phyloP scores from a whole-genome alignment of 2,888 invertebrate genomes.

The Catocala nupta region DNA sequence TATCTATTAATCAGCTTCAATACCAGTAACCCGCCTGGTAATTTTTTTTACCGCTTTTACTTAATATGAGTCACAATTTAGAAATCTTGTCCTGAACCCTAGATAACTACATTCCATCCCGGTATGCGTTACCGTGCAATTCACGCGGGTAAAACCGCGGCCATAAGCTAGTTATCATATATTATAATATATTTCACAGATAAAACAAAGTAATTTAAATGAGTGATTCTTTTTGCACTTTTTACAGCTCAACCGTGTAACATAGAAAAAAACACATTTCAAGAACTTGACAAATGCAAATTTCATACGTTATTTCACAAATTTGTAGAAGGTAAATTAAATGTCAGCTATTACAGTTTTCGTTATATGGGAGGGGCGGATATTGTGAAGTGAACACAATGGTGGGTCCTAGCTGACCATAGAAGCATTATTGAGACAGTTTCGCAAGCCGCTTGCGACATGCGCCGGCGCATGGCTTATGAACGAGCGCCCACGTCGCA shows the following conservation, averaged over 20 bases:
- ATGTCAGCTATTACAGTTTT: constrained; percentile 13
- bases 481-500: constrained; percentile 44
- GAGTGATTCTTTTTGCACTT: background rate
- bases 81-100: too few species aligned
- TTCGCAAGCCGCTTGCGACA: constrained; percentile 66
- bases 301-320: constrained; percentile 9
- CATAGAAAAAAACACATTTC: constrained; percentile 15
- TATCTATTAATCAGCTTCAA: too few species aligned
- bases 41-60: too few species aligned
- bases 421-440: constrained; percentile 63
- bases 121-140: too few species aligned
- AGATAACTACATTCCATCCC: too few species aligned
- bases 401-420: constrained; percentile 64
- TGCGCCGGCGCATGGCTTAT: constrained; percentile 53
- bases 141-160: too few species aligned
- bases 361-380: constrained; percentile 22
- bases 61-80: too few species aligned
- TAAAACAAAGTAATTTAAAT: too few species aligned
- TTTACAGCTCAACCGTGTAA: constrained; percentile 6
- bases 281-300: constrained; percentile 10
- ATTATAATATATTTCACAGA: too few species aligned
- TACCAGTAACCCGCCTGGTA: too few species aligned
- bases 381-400: constrained; percentile 59
- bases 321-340: background rate
- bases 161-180: too few species aligned